phyloP scores from a whole-genome alignment of 2,888 invertebrate genomes.

The Rhopalosiphum nymphaeae region DNA sequence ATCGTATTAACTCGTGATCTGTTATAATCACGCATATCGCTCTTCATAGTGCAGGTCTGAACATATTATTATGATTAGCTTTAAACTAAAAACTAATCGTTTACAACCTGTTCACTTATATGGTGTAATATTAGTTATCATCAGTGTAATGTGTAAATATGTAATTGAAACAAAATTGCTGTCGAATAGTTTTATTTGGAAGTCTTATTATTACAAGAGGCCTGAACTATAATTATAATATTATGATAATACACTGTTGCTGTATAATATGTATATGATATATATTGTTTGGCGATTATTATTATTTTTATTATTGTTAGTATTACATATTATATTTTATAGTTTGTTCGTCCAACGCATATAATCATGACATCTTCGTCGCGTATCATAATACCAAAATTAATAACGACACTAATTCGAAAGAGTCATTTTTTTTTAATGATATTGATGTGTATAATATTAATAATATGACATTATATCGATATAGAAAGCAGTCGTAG shows the following conservation, averaged over 20 bases:
- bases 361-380: neutral
- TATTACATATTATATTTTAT: neutral
- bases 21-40: no score
- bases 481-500: neutral
- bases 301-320: neutral
- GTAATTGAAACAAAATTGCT: no score
- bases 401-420: neutral
- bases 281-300: neutral
- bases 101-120: no score
- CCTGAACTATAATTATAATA: neutral
- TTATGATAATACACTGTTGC: neutral
- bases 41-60: no score
- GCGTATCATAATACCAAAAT: neutral
- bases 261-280: neutral
- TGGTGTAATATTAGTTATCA: no score
- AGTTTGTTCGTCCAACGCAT: neutral
- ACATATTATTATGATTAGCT: no score
- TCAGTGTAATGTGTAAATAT: no score
- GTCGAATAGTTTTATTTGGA: no score
- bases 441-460: neutral
- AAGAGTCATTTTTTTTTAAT: neutral
- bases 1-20: no score
- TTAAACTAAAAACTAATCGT: no score
- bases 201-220: no score
- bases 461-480: neutral